Evolutionary conservation across 2,113 vertebrate genomes (phyloP), one percentile per base, ranked within the genome.

Genomic region (Phylloscopus whistleri): DNA sequence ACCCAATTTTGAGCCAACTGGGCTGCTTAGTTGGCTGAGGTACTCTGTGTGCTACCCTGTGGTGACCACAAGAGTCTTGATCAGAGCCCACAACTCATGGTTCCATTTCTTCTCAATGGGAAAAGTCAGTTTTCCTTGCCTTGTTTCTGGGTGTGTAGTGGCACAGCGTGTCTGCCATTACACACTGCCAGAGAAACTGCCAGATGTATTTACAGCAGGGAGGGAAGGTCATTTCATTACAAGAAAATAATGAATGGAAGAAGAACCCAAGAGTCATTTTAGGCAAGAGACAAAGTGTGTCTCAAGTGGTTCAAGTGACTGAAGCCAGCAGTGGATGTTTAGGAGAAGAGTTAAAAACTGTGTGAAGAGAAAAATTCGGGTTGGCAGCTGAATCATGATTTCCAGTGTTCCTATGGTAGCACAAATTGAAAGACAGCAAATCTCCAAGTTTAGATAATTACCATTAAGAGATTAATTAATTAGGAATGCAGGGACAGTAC

Each of bases 31-130:
- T 5, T 18, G 33, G 13, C 41, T 0, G 2, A 88, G 33, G 62
- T 76, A 6, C 30, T 16, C 14, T 0, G 2, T 55, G 28, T 44
- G 43, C 5, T 20, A n/a, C 8, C 14, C 23, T 0, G 0, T 84
- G 52, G 56, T 51, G 70, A 33, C 30, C 1, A 8, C 62, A 48
- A 33, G 41, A 72, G 16, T n/a, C 55, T 49, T 0, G 0, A 10
- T 49, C 37, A 76, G 72, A 69, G 2, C 28, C 13, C 22, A 20
- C 24, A 7, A 26, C 39, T 91, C 35, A 23, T 2, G 1, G 37
- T 48, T 85, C n/a, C 13, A 4, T 48, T 78, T 59, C 55, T 78
- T 79, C 56, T 33, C n/a, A 39, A 31, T 11, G 18, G 23, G 21
- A 89, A 55, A 83, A 67, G 21, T 48, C 23, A 68, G 9, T 59